A percentile compares a stretch with the other conserved stretches of the same genome.
These are phyloP conservation scores for Pseudococcus longispinus DNA, from an alignment of 2,888 invertebrate species.

Conservation along the genomic window DNA sequence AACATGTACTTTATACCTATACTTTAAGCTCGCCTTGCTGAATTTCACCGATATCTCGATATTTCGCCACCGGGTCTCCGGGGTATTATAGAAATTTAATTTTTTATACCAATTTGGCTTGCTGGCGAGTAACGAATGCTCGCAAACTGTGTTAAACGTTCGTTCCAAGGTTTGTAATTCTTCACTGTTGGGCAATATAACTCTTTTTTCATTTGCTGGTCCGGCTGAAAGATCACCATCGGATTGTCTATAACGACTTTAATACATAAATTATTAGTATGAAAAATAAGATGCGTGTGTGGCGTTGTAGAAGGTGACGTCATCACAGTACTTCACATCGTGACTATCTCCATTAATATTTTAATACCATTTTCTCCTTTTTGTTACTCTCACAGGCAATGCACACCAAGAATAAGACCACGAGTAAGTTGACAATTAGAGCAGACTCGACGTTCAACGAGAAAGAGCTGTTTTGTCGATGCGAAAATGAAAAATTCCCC, in stretches of 20 bases:
- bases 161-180: not conserved
- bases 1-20: not conserved
- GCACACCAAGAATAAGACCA: conserved; percentile 48
- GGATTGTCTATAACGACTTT: not conserved
- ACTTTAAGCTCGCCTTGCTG: not conserved
- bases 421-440: conserved; percentile 73
- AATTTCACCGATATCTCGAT: not conserved
- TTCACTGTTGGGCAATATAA: not conserved
- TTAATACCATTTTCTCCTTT: too few relatives aligned
- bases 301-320: too few relatives aligned
- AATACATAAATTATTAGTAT: not conserved
- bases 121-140: not conserved
- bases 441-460: conserved; percentile 82
- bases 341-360: too few relatives aligned
- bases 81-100: conserved; percentile 18
- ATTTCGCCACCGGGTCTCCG: not conserved
- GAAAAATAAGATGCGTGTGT: too few relatives aligned
- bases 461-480: conserved; percentile 80
- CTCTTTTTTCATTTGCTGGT: not conserved
- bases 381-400: not conserved
- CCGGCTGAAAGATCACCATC: not conserved
- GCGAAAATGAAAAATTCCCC: conserved; percentile 86
- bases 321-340: too few relatives aligned
- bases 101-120: not conserved
- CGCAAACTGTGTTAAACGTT: not conserved